Conservation (phyloP, 2,113 vertebrate species). For the Macheiramphus alcinus region DNA sequence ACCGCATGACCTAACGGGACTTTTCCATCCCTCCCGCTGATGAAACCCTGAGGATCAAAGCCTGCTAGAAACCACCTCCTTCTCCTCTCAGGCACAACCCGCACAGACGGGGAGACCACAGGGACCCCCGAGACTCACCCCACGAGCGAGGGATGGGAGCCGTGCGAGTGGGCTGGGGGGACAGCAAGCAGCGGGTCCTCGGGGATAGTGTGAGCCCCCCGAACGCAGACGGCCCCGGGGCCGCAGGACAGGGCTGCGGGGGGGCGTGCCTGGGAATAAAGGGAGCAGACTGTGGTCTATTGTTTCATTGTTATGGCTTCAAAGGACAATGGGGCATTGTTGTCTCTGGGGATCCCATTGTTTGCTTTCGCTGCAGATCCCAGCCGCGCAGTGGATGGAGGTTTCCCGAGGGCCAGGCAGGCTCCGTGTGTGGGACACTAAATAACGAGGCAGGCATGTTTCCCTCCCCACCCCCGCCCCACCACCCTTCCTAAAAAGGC, state of each 20-base stretch:
- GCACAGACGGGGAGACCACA: fast-evolving
- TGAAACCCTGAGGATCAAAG: neutral
- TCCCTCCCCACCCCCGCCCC: neutral
- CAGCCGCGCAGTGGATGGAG: neutral
- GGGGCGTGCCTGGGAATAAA: slow-evolving; percentile 15
- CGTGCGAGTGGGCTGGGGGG: neutral
- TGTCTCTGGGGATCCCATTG: slow-evolving; percentile 57
- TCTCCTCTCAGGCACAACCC: neutral
- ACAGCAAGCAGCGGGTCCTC: neutral
- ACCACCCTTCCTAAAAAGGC: neutral
- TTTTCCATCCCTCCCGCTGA: neutral
- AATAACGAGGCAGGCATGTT: neutral
- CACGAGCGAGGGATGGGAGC: neutral
- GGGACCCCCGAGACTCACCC: neutral
- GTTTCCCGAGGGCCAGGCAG: slow-evolving; percentile 50
- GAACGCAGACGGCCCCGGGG: neutral
- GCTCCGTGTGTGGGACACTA: slow-evolving; percentile 32
- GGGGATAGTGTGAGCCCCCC: neutral
- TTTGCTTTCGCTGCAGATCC: slow-evolving; percentile 24
- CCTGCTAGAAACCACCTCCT: neutral
- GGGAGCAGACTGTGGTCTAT: slow-evolving; percentile 18
- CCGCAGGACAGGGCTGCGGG: neutral
- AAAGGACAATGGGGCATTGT: slow-evolving; percentile 66
- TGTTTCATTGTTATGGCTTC: slow-evolving; percentile 54
- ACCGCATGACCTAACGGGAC: neutral